Evolutionary conservation across 1,140 invertebrate genomes (phyloP), one percentile per base, ranked within the genome.

Genomic region (Pseudomyrmex sp.): DNA sequence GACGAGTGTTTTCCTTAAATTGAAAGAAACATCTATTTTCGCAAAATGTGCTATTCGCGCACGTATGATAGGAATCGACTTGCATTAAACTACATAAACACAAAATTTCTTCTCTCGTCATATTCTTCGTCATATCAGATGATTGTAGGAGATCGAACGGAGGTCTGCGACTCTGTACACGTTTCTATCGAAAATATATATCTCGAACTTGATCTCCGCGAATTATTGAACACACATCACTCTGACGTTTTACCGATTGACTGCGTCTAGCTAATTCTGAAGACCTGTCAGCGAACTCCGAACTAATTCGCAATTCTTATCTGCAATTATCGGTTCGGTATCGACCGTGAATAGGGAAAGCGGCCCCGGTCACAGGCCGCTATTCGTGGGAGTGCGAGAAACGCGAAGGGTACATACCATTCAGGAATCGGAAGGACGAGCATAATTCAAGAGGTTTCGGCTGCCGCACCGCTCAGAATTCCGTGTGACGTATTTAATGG

Each of bases 391-490:
- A 50, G 54, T 26, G 20, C n/a, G 76, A 48, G 54, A 52, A 50
- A 62, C 20, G 44, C 48, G 58, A 82, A 73, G 58, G 59, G 77
- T 61, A 74, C 79, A 79, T 79, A 82, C 79, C 79, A 58, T 12
- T 12, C 59, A 74, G 79, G 70, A 82, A 63, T 82, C 54, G 65
- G 46, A 65, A 74, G 20, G 82, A 68, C 83, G 48, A 54, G 62
- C 63, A 85, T 88, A 85, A 88, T 88, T 88, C 83, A 88, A 83
- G 52, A 75, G 86, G 68, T 46, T 75, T 66, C 83, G 83, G 73
- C 83, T 85, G 77, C 82, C 68, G 82, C 44, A 61, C 63, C 13
- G 23, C 35, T 59, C 66, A 72, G 54, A 77, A 77, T 84, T 76
- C 63, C 83, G 58, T 52, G 50, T 69, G 87, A 85, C 77, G 86